A percentile compares a stretch with the other conserved stretches of the same genome.
Conservation (phyloP, 2,888 invertebrate genomes). For the Drosophila mercatorum region DNA sequence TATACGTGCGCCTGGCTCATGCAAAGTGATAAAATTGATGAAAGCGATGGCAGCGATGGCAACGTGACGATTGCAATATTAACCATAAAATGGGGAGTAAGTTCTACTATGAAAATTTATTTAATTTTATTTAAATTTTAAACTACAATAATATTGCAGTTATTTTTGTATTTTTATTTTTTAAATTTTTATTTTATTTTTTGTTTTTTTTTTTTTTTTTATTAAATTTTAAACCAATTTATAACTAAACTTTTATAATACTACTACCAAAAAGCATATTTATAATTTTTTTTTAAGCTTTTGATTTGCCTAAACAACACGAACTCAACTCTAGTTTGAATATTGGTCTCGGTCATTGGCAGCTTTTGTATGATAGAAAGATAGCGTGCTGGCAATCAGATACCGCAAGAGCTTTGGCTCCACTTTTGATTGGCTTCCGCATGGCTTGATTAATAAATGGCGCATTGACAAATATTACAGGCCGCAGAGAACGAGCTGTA, state of each 20-base stretch:
- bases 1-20: constrained; percentile 12
- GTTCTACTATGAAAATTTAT: not conserved
- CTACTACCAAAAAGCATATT: not conserved
- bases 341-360: not conserved
- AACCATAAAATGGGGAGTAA: no score
- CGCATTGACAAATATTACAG: constrained; percentile 54
- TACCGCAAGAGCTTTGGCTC: constrained; percentile 19
- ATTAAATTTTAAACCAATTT: not conserved
- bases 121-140: no score
- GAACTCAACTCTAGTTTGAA: not conserved
- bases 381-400: constrained; percentile 33
- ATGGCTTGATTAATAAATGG: constrained; percentile 73
- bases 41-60: not conserved
- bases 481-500: not conserved
- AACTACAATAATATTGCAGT: no score
- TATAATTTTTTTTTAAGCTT: not conserved
- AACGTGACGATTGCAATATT: not conserved
- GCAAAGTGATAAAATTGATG: not conserved
- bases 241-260: no score
- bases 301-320: not conserved
- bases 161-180: no score
- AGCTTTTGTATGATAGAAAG: constrained; percentile 8
- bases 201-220: not conserved
- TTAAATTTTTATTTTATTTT: no score
- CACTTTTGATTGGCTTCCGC: constrained; percentile 61